Base-by-base conservation (phyloP, 1,140 invertebrate species). In the Cydia strobilella region DNA sequence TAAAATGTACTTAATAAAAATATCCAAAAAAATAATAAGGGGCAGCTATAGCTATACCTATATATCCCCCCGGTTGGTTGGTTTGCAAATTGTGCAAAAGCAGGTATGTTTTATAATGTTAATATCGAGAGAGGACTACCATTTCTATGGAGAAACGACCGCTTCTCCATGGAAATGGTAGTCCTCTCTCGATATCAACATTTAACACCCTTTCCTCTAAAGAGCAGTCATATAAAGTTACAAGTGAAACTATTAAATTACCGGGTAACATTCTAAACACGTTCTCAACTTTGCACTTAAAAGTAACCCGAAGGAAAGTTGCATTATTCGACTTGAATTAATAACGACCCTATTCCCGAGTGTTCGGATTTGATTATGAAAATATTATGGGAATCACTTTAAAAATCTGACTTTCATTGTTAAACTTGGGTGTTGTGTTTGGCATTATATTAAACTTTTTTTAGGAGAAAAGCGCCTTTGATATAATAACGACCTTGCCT, bases 251-350 rank as follows among this genome's bases (percentile, higher is more conserved):
- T 59, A 59, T 59, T 59, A 59, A 59, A 59, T 59, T 59, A 23
- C 20, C 54, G 18, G 54, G 20, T 23, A 59, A 59, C 54, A 59
- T 59, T 59, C 54, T 59, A 59, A 59, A 59, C 54, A 59, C 54
- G 54, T 59, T 59, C 54, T 59, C 54, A 59, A 59, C 54, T 59
- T 59, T 59, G 54, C 54, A 59, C 54, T 59, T 59, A 59, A 59
- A 59, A 59, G 54, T n/a, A 59, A 59, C 18, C 54, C 54, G 54
- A 20, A 23, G 54, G 2, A 59, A 59, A 59, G 54, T 59, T 59
- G 54, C 54, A 59, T 59, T 59, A 59, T 59, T 59, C 54, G 54
- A 59, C 18, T 59, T 59, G 54, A 59, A 59, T 59, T 59, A 59
- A 23, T 59, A 59, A 59, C 54, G 54, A 59, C 18, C 54, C n/a